Evolutionary conservation across 2,113 vertebrate species (phyloP), one percentile per base, ranked within the genome.

Genomic region (Rhynchomys soricoides): DNA sequence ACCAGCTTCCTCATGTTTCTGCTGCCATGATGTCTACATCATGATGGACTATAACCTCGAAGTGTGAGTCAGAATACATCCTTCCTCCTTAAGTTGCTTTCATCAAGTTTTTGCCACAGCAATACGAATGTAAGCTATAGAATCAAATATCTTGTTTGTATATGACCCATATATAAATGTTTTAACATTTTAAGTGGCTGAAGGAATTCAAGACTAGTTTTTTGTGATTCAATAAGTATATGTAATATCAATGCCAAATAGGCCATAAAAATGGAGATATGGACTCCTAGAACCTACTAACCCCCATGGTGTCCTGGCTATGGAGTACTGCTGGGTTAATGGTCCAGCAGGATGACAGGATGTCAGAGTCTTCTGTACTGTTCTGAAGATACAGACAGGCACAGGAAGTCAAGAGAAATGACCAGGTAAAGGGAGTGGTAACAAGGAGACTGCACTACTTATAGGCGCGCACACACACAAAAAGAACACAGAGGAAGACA

Each of bases 161-260:
- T 43, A 50, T 3, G 74, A 57, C 26, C 17, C 52, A 50, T 37
- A 34, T 81, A 45, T 62, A 26, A 74, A 90, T 79, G 16, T 24
- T 93, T 92, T 73, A 34, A 74, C 1, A 26, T 31, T 75, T 57
- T 16, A 86, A 85, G 50, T 45, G 24, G 1, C 31, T 81, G n/a
- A 78, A 77, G 70, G 52, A 83, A 77, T 40, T 96, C 11, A 87
- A 89, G 50, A n/a, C 50, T 40, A 66, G 24, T 79, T 52, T 92
- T 85, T 96, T 90, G 12, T 81, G 81, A 78, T 57, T 79, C 70
- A 48, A 88, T 66, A 71, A 93, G 90, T 85, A 57, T 70, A 78
- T 13, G 7, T 74, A 73, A 86, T 86, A 95, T 74, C 85, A 86
- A 37, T 85, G 48, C 68, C 26, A 89, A 68, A 16, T 43, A 43